Evolutionary conservation across 2,888 invertebrate genomes (phyloP), one percentile per base, ranked within the genome.

Genomic region (Rhabditoides inermis): DNA sequence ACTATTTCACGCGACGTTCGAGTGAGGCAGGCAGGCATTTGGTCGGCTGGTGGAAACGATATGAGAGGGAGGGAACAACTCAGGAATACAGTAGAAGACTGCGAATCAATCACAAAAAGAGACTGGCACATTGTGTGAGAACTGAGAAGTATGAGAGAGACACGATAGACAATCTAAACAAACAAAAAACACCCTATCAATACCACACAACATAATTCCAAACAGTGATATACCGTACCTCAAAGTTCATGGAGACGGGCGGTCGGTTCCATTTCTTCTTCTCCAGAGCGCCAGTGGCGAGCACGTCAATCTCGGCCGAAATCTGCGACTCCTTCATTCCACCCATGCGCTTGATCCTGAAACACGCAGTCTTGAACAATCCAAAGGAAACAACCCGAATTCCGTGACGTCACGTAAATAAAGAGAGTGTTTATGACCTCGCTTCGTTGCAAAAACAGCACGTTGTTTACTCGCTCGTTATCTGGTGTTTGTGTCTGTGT

Each of bases 161-260:
- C 10, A 15, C 7, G 32, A 32, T 10, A 32, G 7, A 32, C 32
- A 32, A 15, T 7, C 10, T 32, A n/a, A 47, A 6, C 4, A 32
- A 23, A n/a, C n/a, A n/a, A n/a, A n/a, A n/a, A n/a, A n/a, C n/a
- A n/a, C n/a, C n/a, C n/a, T n/a, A n/a, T n/a, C n/a, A n/a, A n/a
- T n/a, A n/a, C n/a, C n/a, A n/a, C n/a, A n/a, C 18, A 6, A 22
- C 27, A 48, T 20, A 18, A 23, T 46, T 36, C 23, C 20, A 40
- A 22, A 22, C 39, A 37, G 15, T 26, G 48, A n/a, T 32, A 22
- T 1, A 35, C n/a, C 22, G 23, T 44, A 64, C 84, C 82, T 99
- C 98, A 78, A 99, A 99, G 80, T 92, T 95, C 95, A 99, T 98
- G 1, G 98, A 98, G 76, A 99, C 98, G 44, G 98, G 98, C 25